Conservation (phyloP, 2,113 vertebrate genomes). For the Nibea coibor region DNA sequence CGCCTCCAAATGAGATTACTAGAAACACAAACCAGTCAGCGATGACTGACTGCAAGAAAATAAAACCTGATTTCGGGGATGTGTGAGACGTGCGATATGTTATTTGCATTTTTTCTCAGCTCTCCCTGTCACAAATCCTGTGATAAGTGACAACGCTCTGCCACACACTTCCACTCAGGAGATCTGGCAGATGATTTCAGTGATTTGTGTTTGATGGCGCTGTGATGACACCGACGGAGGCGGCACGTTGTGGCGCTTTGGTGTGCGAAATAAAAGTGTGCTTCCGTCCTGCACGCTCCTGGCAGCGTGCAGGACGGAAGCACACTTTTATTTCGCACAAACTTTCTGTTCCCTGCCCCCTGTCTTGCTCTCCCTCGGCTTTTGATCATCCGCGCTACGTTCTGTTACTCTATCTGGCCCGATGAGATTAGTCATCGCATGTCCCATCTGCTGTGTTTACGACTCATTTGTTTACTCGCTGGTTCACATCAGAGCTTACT, state of each 20-base stretch:
- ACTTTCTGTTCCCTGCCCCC: constrained; percentile 16
- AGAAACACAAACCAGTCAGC: constrained; percentile 54
- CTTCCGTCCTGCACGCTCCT: constrained; percentile 17
- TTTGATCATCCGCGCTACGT: constrained; percentile 43
- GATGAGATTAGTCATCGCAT: constrained; percentile 59
- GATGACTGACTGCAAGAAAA: constrained; percentile 43
- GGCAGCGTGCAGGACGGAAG: constrained; percentile 4
- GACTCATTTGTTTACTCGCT: constrained; percentile 76
- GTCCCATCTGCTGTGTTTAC: constrained; percentile 76
- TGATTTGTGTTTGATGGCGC: constrained; percentile 56
- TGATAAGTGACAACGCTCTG: constrained; percentile 35
- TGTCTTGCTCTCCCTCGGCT: neutral
- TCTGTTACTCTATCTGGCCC: constrained; percentile 45
- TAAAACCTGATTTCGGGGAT: constrained; percentile 47
- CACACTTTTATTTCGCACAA: no score
- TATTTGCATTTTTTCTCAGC: constrained; percentile 47
- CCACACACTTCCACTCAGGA: constrained; percentile 46
- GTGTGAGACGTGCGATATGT: constrained; percentile 39
- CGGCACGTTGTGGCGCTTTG: constrained; percentile 31
- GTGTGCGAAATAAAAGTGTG: constrained; percentile 59
- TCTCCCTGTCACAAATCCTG: constrained; percentile 32
- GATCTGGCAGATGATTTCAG: constrained; percentile 38
- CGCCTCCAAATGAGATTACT: constrained; percentile 48
- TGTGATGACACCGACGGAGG: constrained; percentile 41
- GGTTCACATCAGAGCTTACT: constrained; percentile 63